Percentiles rank a stretch among this genome's conserved stretches.
phyloP scores from a whole-genome alignment of 2,888 invertebrate species.

The Ormyrus thymus region DNA sequence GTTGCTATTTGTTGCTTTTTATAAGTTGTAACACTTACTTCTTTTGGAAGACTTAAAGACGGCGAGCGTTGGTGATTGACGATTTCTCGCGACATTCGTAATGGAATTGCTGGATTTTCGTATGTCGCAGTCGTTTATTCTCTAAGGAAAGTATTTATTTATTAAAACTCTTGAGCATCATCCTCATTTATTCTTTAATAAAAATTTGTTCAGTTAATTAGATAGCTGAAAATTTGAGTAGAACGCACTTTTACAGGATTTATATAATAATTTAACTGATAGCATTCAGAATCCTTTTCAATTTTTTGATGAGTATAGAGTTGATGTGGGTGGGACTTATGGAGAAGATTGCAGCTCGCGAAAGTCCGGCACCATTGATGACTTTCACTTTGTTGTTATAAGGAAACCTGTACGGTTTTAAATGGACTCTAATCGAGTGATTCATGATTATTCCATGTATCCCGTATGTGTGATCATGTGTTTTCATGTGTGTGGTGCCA shows the following conservation, averaged over 20 bases:
- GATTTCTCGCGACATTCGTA: slow-evolving; percentile 43
- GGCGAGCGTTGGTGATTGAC: slow-evolving; percentile 66
- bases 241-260: too few species aligned
- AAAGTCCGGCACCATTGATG: slow-evolving; percentile 38
- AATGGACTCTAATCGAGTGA: slow-evolving; percentile 48
- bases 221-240: too few species aligned
- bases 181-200: too few species aligned
- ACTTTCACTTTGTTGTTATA: slow-evolving; percentile 51
- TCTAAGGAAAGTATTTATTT: too few species aligned
- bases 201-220: too few species aligned
- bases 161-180: too few species aligned
- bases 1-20: slow-evolving; percentile 31
- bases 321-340: slow-evolving; percentile 14
- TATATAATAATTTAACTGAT: too few species aligned
- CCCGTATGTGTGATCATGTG: slow-evolving; percentile 34
- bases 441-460: slow-evolving; percentile 46
- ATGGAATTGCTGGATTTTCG: slow-evolving; percentile 19
- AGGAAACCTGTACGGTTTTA: slow-evolving; percentile 44
- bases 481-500: slow-evolving; percentile 42
- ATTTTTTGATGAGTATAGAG: not conserved
- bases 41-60: slow-evolving; percentile 57
- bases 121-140: slow-evolving; percentile 21
- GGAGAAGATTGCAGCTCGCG: slow-evolving; percentile 6
- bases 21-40: slow-evolving; percentile 24
- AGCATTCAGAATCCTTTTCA: too few species aligned